Percentiles rank a stretch among this genome's conserved stretches.
These are phyloP conservation scores for Malurus cyaneus DNA, from an alignment of 2,113 vertebrate genomes.

Conservation along the genomic window DNA sequence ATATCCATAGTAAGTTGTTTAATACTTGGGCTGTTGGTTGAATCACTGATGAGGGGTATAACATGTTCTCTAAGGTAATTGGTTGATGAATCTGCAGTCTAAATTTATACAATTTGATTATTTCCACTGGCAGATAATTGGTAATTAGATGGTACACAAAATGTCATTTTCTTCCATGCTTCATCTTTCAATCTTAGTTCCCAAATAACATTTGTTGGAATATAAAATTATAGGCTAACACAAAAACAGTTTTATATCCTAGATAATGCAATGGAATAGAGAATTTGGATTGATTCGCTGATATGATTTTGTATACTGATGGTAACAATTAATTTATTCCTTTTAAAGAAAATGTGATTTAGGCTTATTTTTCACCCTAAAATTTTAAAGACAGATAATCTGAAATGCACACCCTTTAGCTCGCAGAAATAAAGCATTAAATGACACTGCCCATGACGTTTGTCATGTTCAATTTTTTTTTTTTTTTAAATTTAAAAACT, in stretches of 20 bases:
- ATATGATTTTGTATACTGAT: slow-evolving; percentile 78
- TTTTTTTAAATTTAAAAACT: background rate
- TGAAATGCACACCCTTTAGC: slow-evolving; percentile 31
- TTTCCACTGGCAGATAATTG: slow-evolving; percentile 58
- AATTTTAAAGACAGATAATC: slow-evolving; percentile 37
- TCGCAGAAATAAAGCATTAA: background rate
- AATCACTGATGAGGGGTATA: slow-evolving; percentile 21
- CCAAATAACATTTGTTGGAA: slow-evolving; percentile 71
- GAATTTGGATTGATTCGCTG: slow-evolving; percentile 75
- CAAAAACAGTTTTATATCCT: slow-evolving; percentile 64
- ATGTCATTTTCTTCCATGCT: slow-evolving; percentile 67
- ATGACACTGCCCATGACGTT: background rate
- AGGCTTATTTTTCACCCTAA: slow-evolving; percentile 29
- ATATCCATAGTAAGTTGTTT: slow-evolving; percentile 2
- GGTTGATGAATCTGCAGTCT: slow-evolving; percentile 46
- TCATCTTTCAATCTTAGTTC: slow-evolving; percentile 63
- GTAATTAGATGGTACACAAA: slow-evolving; percentile 70
- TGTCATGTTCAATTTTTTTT: background rate
- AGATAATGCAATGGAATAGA: slow-evolving; percentile 73
- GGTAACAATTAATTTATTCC: slow-evolving; percentile 72
- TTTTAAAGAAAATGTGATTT: slow-evolving; percentile 73
- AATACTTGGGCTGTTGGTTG: background rate
- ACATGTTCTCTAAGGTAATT: slow-evolving; percentile 52
- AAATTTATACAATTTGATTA: slow-evolving; percentile 65
- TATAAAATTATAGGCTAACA: slow-evolving; percentile 66